phyloP scores from a whole-genome alignment of 2,888 invertebrate species.

The Branchipolynoe longqiensis region DNA sequence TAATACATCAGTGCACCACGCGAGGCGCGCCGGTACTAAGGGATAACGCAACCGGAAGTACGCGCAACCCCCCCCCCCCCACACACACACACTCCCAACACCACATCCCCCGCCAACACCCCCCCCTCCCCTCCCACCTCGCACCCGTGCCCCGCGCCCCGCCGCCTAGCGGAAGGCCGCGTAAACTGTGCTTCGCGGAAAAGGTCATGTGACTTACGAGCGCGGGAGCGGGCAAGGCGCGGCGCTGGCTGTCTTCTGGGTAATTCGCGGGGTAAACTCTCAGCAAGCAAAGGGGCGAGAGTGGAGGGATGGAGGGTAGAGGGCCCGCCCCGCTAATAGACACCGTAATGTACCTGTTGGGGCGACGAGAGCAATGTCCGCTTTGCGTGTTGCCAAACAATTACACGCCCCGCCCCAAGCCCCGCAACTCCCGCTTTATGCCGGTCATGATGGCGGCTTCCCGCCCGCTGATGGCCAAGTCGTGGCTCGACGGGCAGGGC shows the following conservation, averaged over 20 bases:
- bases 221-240: not conserved
- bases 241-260: not conserved
- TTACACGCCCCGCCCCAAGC: constrained; percentile 13
- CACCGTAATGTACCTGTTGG: constrained; percentile 49
- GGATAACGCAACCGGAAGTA: constrained; percentile 12
- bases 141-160: not conserved
- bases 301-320: too few relatives aligned
- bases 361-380: constrained; percentile 28
- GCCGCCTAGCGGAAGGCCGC: constrained; percentile 1
- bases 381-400: constrained; percentile 56
- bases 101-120: too few relatives aligned
- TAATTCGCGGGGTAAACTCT: constrained; percentile 14
- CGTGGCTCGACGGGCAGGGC: not conserved
- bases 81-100: too few relatives aligned
- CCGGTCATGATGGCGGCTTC: too few relatives aligned
- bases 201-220: constrained; percentile 2
- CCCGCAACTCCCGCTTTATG: not conserved
- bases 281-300: not conserved
- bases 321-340: constrained; percentile 35
- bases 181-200: constrained; percentile 33
- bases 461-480: too few relatives aligned
- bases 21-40: not conserved
- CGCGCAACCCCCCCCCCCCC: not conserved
- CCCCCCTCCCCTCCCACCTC: too few relatives aligned
- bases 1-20: constrained; percentile 37